Evolutionary conservation across 2,888 invertebrate species (phyloP).

Genomic region (Steinernema scapterisci): DNA sequence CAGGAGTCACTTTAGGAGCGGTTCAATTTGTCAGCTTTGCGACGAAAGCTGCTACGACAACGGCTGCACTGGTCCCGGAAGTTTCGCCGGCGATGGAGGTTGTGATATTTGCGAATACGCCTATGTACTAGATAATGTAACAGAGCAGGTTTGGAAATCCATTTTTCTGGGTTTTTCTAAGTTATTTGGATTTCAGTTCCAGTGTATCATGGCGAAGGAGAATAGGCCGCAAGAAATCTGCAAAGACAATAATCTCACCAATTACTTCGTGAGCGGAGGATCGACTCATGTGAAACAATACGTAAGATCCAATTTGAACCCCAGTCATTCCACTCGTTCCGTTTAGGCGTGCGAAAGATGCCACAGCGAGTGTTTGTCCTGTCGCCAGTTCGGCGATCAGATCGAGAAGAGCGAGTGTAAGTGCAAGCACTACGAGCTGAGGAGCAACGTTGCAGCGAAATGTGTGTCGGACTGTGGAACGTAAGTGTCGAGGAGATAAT

Average conservation of each 20-base stretch:
- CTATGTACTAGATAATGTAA: constrained; percentile 76
- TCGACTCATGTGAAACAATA: not conserved
- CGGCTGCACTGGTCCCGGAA: constrained; percentile 82
- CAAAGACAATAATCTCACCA: constrained; percentile 39
- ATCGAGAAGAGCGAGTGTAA: constrained; percentile 13
- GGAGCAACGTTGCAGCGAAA: constrained; percentile 10
- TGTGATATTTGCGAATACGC: constrained; percentile 90
- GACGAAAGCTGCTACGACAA: constrained; percentile 43
- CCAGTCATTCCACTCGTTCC: not conserved
- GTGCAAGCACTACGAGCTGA: not conserved
- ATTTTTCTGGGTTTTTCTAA: not conserved
- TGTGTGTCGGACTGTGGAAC: constrained; percentile 18
- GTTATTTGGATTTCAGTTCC: not conserved
- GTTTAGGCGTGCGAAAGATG: constrained; percentile 8
- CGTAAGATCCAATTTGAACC: not conserved
- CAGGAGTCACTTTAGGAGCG: constrained; percentile 25
- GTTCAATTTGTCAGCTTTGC: constrained; percentile 28
- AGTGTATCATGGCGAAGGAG: constrained; percentile 33
- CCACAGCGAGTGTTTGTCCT: constrained; percentile 3
- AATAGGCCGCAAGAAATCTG: constrained; percentile 37
- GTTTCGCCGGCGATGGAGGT: constrained; percentile 81
- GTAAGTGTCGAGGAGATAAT: not conserved
- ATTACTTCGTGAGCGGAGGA: constrained; percentile 38
- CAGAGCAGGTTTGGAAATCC: not conserved
- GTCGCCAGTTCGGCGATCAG: constrained; percentile 10